Conservation (phyloP, 2,797 vertebrate genomes). For the Heterohyrax brucei region DNA sequence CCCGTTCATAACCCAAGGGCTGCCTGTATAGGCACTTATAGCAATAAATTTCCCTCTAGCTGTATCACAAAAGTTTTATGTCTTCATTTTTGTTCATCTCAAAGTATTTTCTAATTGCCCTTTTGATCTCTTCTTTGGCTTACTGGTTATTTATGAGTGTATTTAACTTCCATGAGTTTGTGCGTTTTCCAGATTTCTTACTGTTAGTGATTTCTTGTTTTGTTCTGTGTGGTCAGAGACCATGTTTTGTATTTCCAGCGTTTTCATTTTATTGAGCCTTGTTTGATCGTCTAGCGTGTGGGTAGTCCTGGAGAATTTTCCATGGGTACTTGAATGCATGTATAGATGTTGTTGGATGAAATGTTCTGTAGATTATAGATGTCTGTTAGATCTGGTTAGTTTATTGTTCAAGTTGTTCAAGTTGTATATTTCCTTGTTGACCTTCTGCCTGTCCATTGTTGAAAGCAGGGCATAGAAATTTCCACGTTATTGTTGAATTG, state of each 20-base stretch:
- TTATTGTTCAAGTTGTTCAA: neutral
- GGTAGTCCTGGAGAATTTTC: conserved; percentile 21
- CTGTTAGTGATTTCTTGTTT: conserved; percentile 33
- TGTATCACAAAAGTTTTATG: neutral
- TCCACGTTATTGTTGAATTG: neutral
- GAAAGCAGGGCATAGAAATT: neutral
- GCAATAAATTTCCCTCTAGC: conserved; percentile 16
- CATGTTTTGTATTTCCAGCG: neutral
- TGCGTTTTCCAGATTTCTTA: conserved; percentile 3
- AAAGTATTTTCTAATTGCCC: neutral
- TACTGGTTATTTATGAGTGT: conserved; percentile 19
- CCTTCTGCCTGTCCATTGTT: neutral
- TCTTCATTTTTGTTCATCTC: conserved; percentile 39
- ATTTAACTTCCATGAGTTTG: conserved; percentile 17
- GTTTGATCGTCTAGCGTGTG: neutral
- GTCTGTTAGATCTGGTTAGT: neutral
- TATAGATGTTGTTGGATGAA: neutral
- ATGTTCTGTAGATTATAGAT: neutral
- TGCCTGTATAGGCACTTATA: neutral
- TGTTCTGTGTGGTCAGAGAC: neutral
- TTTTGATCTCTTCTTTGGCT: conserved; percentile 16
- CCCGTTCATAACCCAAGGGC: too few species aligned
- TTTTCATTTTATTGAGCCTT: conserved; percentile 32
- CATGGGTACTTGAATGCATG: neutral
- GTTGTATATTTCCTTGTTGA: neutral